Evolutionary conservation across 2,888 invertebrate species (phyloP).

Genomic region (Lycophotia porphyrea): DNA sequence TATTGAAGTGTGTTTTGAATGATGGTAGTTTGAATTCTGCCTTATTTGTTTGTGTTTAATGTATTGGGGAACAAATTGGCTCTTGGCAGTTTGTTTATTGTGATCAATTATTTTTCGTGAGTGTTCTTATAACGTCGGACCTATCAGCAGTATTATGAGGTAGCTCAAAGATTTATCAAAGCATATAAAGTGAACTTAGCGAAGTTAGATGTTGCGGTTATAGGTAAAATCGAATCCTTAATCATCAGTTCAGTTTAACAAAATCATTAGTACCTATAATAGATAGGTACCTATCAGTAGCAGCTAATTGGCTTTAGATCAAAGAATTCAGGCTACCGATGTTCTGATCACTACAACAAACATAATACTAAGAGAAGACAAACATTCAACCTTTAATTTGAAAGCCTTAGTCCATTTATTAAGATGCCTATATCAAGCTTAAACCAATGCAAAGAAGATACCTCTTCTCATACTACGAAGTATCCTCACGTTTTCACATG

Average conservation of each 20-base stretch:
- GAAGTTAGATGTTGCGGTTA: background rate
- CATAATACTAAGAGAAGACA: background rate
- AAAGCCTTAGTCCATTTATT: too few relatives aligned
- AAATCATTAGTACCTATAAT: too few relatives aligned
- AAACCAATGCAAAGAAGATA: background rate
- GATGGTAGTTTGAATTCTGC: slow-evolving; percentile 5
- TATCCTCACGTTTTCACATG: background rate
- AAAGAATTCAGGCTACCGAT: background rate
- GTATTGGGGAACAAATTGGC: slow-evolving; percentile 10
- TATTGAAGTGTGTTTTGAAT: slow-evolving; percentile 35
- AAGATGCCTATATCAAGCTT: background rate
- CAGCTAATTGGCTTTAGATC: background rate
- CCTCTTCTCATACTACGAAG: background rate
- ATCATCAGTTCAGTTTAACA: background rate
- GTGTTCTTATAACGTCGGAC: background rate
- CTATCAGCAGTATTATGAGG: background rate
- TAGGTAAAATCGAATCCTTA: background rate
- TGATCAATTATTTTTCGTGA: background rate
- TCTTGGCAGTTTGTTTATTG: slow-evolving; percentile 1
- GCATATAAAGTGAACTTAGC: background rate
- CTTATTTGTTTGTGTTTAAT: slow-evolving; percentile 25
- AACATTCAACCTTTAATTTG: background rate
- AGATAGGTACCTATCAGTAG: too few relatives aligned
- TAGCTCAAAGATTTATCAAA: background rate
- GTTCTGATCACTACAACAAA: too few relatives aligned